Evolutionary conservation across 2,797 vertebrate species (phyloP).

Genomic region (Trematomus bernacchii): DNA sequence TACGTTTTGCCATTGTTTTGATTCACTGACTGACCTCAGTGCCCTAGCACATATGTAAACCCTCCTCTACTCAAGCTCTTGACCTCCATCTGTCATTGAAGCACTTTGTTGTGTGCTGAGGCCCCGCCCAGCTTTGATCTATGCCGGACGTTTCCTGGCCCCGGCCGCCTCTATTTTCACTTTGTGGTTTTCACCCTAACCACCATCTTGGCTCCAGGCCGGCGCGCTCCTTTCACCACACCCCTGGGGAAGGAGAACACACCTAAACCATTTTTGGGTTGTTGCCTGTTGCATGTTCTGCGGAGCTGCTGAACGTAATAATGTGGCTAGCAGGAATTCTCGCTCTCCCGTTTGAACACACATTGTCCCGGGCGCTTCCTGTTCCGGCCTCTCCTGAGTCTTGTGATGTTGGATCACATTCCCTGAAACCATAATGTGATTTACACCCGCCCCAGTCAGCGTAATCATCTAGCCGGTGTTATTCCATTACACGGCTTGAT

Average conservation of each 20-base stretch:
- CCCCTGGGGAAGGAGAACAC: slow-evolving; percentile 73
- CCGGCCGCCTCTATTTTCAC: slow-evolving; percentile 74
- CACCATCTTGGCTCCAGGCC: slow-evolving; percentile 76
- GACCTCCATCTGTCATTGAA: slow-evolving; percentile 65
- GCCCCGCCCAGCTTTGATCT: slow-evolving; percentile 74
- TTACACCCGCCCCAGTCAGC: slow-evolving; percentile 54
- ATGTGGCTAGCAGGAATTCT: slow-evolving; percentile 77
- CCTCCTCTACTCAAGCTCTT: slow-evolving; percentile 27
- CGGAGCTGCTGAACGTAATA: slow-evolving; percentile 57
- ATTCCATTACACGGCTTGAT: slow-evolving; percentile 47
- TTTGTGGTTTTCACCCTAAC: slow-evolving; percentile 74
- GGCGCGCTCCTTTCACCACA: slow-evolving; percentile 70
- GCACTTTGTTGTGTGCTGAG: slow-evolving; percentile 69
- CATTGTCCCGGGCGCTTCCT: slow-evolving; percentile 61
- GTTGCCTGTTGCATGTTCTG: slow-evolving; percentile 70
- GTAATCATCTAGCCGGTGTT: slow-evolving; percentile 61
- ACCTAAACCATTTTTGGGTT: slow-evolving; percentile 78
- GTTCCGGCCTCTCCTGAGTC: slow-evolving; percentile 41
- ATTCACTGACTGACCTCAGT: slow-evolving; percentile 44
- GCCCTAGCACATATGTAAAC: slow-evolving; percentile 42
- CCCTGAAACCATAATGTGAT: slow-evolving; percentile 70
- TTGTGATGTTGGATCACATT: slow-evolving; percentile 60
- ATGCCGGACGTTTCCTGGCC: slow-evolving; percentile 58
- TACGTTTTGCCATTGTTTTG: not conserved
- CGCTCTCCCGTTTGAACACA: slow-evolving; percentile 41